phyloP scores from a whole-genome alignment of 92 coral and sea anemone genomes.

The Plumapathes pennacea region DNA sequence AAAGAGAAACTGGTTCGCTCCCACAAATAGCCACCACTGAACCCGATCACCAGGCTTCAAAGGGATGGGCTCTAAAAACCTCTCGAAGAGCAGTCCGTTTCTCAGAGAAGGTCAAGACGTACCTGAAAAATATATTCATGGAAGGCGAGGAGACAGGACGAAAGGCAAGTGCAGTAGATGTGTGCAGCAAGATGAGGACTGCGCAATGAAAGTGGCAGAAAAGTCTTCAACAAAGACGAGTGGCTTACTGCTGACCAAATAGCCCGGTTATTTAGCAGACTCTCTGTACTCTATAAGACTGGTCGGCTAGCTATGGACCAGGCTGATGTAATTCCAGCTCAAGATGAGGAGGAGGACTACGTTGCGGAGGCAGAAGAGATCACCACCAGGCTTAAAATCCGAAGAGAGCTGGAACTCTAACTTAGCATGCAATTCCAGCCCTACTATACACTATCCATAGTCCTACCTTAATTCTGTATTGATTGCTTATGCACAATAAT shows the following conservation, averaged over 20 bases:
- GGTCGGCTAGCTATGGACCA: too few relatives aligned
- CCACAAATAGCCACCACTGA: slow-evolving; percentile 5
- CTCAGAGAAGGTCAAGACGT: slow-evolving; percentile 23
- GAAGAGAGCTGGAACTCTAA: too few relatives aligned
- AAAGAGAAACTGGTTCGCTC: too few relatives aligned
- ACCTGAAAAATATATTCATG: slow-evolving; percentile 29
- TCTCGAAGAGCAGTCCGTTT: slow-evolving; percentile 20
- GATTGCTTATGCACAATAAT: too few relatives aligned
- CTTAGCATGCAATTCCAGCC: too few relatives aligned
- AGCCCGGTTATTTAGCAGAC: slow-evolving; percentile 39
- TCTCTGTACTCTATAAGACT: slow-evolving; percentile 14
- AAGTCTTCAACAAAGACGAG: slow-evolving; percentile 27
- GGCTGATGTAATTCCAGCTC: too few relatives aligned
- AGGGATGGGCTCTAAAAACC: slow-evolving; percentile 29
- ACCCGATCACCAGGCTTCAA: not conserved
- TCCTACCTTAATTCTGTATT: too few relatives aligned
- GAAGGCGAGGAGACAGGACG: slow-evolving; percentile 53
- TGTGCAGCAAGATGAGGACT: slow-evolving; percentile 19
- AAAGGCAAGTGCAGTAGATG: slow-evolving; percentile 35
- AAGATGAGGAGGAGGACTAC: too few relatives aligned
- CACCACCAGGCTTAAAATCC: too few relatives aligned
- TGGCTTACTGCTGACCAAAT: slow-evolving; percentile 47
- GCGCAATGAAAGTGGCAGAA: slow-evolving; percentile 9
- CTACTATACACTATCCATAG: too few relatives aligned
- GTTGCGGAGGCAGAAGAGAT: too few relatives aligned